Percentiles rank a stretch among this genome's conserved stretches.
phyloP scores from a whole-genome alignment of 1,140 invertebrate species.

The Odontomachus brunneus region DNA sequence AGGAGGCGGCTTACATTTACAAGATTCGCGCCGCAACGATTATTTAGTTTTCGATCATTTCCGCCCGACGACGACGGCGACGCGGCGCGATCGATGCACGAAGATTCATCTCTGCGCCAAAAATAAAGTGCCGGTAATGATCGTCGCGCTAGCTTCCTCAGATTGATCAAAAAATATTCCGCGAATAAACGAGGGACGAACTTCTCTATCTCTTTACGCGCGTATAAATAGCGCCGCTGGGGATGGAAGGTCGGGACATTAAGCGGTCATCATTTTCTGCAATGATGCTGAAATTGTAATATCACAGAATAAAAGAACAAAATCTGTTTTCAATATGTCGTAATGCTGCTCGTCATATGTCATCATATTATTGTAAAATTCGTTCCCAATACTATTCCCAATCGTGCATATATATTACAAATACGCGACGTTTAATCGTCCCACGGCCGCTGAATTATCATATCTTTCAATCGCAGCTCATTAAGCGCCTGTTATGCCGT shows the following conservation, averaged over 20 bases:
- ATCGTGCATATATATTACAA: background rate
- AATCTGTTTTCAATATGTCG: background rate
- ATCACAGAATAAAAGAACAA: background rate
- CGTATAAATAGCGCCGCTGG: background rate
- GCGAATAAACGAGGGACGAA: background rate
- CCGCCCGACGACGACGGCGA: background rate
- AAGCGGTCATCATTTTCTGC: background rate
- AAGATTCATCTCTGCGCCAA: background rate
- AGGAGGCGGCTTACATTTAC: background rate
- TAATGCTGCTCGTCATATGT: no score
- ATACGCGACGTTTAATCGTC: background rate
- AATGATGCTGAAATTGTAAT: slow-evolving; percentile 3
- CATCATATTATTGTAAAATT: background rate
- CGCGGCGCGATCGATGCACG: no score
- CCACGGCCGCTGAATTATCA: background rate
- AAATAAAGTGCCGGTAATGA: background rate
- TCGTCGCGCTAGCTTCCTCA: no score
- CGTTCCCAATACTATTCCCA: no score
- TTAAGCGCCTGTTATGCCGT: background rate
- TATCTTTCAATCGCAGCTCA: background rate
- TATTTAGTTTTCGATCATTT: slow-evolving; percentile 11
- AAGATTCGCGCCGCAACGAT: background rate
- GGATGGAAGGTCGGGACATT: background rate
- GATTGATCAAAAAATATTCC: background rate
- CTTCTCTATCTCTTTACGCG: background rate